Evolutionary conservation across 1,140 invertebrate species (phyloP).

Genomic region (Ostrea denselamellosa): DNA sequence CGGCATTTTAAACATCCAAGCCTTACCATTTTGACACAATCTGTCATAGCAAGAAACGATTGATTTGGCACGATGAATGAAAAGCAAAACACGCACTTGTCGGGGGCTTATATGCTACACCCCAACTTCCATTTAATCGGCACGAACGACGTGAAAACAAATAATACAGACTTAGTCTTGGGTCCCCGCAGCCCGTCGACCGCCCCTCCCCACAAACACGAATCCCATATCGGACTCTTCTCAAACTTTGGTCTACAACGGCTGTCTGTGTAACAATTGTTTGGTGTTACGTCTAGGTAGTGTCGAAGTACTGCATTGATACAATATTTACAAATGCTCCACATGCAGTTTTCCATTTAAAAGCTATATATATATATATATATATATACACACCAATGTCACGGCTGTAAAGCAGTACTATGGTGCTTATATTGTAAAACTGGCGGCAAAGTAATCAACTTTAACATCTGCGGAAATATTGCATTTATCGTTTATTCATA

Average conservation of each 20-base stretch:
- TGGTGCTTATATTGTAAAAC: too few relatives aligned
- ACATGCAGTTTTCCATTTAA: too few relatives aligned
- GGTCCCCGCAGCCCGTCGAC: conserved; percentile 43
- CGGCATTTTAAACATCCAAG: conserved; percentile 47
- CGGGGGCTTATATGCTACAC: conserved; percentile 45
- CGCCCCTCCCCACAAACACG: conserved; percentile 45
- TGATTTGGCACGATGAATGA: conserved; percentile 53
- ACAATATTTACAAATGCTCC: too few relatives aligned
- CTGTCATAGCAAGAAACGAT: conserved; percentile 47
- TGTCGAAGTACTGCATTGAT: neutral
- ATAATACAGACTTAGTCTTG: conserved; percentile 46
- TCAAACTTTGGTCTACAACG: conserved; percentile 34
- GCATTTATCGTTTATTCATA: too few relatives aligned
- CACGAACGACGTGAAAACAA: conserved; percentile 55
- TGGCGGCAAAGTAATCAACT: too few relatives aligned
- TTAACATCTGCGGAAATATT: too few relatives aligned
- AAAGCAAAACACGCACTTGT: conserved; percentile 53
- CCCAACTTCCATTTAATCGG: conserved; percentile 35
- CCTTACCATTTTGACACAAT: conserved; percentile 44
- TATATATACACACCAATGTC: too few relatives aligned
- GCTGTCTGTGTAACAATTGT: neutral
- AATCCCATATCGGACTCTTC: conserved; percentile 7
- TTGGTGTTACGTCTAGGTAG: neutral
- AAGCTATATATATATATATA: too few relatives aligned
- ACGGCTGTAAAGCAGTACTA: too few relatives aligned